A percentile compares a stretch with the other conserved stretches of the same genome.
phyloP scores from a whole-genome alignment of 2,888 invertebrate species.

The Automeris io region DNA sequence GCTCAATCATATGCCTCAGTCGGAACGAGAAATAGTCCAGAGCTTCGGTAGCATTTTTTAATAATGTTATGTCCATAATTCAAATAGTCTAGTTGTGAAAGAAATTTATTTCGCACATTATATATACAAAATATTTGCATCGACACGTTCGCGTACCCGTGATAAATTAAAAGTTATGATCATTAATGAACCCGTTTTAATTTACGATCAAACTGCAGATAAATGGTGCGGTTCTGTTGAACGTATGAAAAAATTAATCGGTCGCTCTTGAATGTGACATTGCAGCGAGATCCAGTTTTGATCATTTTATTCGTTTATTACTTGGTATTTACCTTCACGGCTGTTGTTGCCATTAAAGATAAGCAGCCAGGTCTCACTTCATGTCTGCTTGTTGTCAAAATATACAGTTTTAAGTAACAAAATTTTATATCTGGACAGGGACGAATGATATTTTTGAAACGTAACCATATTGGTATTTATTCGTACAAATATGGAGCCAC shows the following conservation, averaged over 20 bases:
- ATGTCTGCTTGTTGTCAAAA: background rate
- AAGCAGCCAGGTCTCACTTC: background rate
- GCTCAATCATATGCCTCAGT: too few relatives aligned
- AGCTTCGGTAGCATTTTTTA: too few relatives aligned
- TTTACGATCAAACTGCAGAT: conserved; percentile 55
- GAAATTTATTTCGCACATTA: conserved; percentile 39
- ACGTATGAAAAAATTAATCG: conserved; percentile 45
- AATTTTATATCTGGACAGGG: too few relatives aligned
- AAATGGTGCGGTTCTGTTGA: conserved; percentile 43
- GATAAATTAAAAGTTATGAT: conserved; percentile 64
- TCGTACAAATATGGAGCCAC: too few relatives aligned
- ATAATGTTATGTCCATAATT: too few relatives aligned
- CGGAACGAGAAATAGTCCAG: too few relatives aligned
- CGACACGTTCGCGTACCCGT: conserved; percentile 39
- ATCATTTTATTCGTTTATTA: conserved; percentile 3
- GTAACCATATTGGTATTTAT: too few relatives aligned
- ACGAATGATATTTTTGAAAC: too few relatives aligned
- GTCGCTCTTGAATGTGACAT: conserved; percentile 37
- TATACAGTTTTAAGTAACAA: too few relatives aligned
- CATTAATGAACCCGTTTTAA: conserved; percentile 66
- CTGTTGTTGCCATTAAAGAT: conserved; percentile 3
- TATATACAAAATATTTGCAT: conserved; percentile 38
- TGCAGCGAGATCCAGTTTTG: conserved; percentile 13
- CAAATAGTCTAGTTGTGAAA: conserved; percentile 31
- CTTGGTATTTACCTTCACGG: background rate